A percentile compares a stretch with the other conserved stretches of the same genome.
Evolutionary conservation across 2,113 vertebrate genomes (phyloP).

Genomic region (Malurus elegans): DNA sequence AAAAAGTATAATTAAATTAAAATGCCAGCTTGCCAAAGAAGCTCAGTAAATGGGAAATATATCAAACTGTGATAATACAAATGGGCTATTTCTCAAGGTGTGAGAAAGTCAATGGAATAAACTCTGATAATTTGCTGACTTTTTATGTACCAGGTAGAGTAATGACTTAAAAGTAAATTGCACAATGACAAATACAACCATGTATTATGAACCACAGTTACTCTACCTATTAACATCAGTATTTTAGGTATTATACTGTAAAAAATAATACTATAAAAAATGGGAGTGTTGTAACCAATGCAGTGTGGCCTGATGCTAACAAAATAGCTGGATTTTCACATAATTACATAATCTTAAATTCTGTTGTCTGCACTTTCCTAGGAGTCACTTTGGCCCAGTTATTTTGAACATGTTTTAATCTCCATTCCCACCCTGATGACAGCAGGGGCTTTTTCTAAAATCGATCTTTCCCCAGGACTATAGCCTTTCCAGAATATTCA

Average conservation of each 20-base stretch:
- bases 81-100: conserved; percentile 80
- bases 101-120: conserved; percentile 76
- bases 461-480: background rate
- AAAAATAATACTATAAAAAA: background rate
- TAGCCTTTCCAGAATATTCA: conserved; percentile 65
- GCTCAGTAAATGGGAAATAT: conserved; percentile 79
- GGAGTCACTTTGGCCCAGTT: background rate
- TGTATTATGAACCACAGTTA: background rate
- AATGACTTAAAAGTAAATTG: conserved; percentile 63
- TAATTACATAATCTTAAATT: background rate
- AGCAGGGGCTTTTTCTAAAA: background rate
- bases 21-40: conserved; percentile 78
- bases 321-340: background rate
- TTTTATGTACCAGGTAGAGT: conserved; percentile 38
- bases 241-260: background rate
- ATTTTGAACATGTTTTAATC: background rate
- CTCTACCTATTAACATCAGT: background rate
- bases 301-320: background rate
- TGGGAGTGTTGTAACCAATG: rapidly evolving
- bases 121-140: conserved; percentile 74
- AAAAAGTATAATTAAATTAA: conserved; percentile 88
- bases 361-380: background rate
- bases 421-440: background rate
- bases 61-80: conserved; percentile 82
- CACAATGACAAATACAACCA: background rate